phyloP scores from a whole-genome alignment of 2,888 invertebrate genomes.

The Mongoloraphidia duomilia region DNA sequence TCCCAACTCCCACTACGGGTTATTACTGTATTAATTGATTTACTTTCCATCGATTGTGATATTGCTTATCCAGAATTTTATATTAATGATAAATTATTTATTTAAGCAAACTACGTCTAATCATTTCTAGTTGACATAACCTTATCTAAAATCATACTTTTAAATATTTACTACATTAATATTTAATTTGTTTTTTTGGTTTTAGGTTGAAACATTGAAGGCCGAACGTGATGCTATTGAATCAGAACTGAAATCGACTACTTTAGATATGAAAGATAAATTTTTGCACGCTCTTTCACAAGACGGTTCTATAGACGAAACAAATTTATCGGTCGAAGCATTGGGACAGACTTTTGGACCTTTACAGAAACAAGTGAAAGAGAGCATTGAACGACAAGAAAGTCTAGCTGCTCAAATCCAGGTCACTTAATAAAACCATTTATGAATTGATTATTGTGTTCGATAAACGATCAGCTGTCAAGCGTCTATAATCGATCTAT shows the following conservation, averaged over 20 bases:
- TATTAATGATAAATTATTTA: no score
- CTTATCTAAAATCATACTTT: no score
- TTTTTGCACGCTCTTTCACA: slow-evolving; percentile 62
- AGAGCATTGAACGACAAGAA: slow-evolving; percentile 60
- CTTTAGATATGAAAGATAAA: slow-evolving; percentile 66
- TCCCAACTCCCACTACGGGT: no score
- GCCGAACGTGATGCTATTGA: slow-evolving; percentile 83
- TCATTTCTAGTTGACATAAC: no score
- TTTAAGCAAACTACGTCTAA: no score
- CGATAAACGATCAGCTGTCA: background rate
- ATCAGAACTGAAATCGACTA: slow-evolving; percentile 65
- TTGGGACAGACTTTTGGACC: slow-evolving; percentile 63
- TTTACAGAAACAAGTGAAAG: slow-evolving; percentile 62
- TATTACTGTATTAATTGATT: no score
- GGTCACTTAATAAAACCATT: slow-evolving; percentile 27
- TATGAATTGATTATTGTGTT: slow-evolving; percentile 19
- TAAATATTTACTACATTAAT: background rate
- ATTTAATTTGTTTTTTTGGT: slow-evolving; percentile 17
- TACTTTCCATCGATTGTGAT: no score
- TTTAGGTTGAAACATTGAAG: slow-evolving; percentile 66
- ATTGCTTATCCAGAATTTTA: no score
- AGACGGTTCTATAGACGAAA: slow-evolving; percentile 68
- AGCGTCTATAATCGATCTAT: no score
- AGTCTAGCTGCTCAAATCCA: slow-evolving; percentile 52
- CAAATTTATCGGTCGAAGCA: slow-evolving; percentile 51